These are phyloP conservation scores for Artemisiospiza belli DNA, from an alignment of 2,113 vertebrate species.

Conservation along the genomic window DNA sequence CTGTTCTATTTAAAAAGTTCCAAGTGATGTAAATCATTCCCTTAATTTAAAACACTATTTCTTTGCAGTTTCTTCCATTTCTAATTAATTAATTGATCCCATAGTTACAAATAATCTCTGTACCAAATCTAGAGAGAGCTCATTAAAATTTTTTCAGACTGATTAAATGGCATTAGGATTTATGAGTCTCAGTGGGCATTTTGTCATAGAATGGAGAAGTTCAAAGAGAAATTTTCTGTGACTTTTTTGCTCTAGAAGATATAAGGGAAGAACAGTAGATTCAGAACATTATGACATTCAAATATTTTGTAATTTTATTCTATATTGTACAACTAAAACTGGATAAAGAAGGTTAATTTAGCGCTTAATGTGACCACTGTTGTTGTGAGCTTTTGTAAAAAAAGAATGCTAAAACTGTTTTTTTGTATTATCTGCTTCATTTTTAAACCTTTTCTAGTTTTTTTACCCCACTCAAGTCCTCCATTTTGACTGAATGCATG, in stretches of 20 bases:
- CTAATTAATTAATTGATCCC: slow-evolving; percentile 56
- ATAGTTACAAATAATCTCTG: slow-evolving; percentile 39
- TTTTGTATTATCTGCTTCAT: not conserved
- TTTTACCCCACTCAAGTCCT: not conserved
- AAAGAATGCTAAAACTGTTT: not conserved
- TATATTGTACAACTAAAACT: not conserved
- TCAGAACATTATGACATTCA: not conserved
- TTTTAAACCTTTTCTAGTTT: not conserved
- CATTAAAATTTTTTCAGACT: slow-evolving; percentile 53
- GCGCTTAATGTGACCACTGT: not conserved
- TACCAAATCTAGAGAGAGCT: slow-evolving; percentile 39
- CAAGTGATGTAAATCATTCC: slow-evolving; percentile 9
- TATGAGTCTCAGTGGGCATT: slow-evolving; percentile 36
- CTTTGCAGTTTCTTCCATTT: slow-evolving; percentile 14
- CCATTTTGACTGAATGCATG: not conserved
- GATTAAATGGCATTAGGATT: slow-evolving; percentile 53
- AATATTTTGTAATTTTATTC: not conserved
- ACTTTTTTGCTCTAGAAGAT: not conserved
- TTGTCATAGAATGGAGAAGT: slow-evolving; percentile 1
- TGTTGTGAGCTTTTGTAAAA: not conserved
- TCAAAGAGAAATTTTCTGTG: slow-evolving; percentile 10
- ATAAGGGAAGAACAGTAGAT: not conserved
- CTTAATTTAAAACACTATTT: slow-evolving; percentile 51
- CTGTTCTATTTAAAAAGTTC: slow-evolving; percentile 7
- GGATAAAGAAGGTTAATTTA: not conserved